phyloP scores from a whole-genome alignment of 2,797 vertebrate species.

The Crenichthys baileyi region DNA sequence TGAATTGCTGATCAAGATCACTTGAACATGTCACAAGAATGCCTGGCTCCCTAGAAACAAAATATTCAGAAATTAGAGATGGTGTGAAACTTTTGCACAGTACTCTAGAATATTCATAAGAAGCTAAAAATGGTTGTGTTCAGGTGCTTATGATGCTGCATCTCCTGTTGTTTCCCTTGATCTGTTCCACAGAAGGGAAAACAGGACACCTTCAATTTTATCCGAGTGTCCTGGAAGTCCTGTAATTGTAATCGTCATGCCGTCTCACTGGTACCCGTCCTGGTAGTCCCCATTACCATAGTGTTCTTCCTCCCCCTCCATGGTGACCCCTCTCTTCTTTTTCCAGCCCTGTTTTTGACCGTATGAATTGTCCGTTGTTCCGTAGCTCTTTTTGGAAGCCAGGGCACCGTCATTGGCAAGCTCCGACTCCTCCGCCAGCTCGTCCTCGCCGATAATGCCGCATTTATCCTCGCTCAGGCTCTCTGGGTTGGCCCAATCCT shows the following conservation, averaged over 20 bases:
- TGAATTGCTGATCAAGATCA: neutral
- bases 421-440: constrained; percentile 93
- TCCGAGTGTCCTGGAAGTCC: constrained; percentile 41
- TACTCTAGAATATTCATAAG: constrained; percentile 7
- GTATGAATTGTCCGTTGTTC: constrained; percentile 86
- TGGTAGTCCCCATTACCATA: constrained; percentile 86
- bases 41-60: neutral
- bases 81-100: constrained; percentile 5
- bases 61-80: neutral
- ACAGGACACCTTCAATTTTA: constrained; percentile 16
- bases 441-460: constrained; percentile 92
- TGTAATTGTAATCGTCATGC: neutral
- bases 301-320: constrained; percentile 84
- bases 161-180: constrained; percentile 23
- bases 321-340: constrained; percentile 79
- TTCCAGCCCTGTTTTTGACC: constrained; percentile 82
- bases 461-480: constrained; percentile 91
- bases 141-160: constrained; percentile 40
- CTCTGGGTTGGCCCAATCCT: constrained; percentile 97
- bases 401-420: constrained; percentile 81
- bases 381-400: constrained; percentile 86
- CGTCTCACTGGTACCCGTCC: constrained; percentile 81
- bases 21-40: neutral
- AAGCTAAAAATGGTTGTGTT: constrained; percentile 33
- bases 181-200: constrained; percentile 35